Percentiles rank a stretch among this genome's conserved stretches.
Conservation (phyloP, 2,113 vertebrate species). For the Apteryx owenii region DNA sequence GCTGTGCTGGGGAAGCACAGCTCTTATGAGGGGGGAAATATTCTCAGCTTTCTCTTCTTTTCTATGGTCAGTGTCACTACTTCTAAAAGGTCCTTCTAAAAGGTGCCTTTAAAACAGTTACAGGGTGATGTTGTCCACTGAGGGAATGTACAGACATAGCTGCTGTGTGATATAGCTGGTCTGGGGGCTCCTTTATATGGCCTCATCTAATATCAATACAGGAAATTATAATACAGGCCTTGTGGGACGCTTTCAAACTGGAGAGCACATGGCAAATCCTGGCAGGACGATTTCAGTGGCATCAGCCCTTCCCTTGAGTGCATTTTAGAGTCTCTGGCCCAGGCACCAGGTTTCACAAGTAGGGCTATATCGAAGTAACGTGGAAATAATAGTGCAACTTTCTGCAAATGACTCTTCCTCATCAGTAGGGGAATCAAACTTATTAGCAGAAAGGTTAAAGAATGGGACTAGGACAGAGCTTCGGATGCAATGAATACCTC, state of each 20-base stretch:
- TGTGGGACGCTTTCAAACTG: background rate
- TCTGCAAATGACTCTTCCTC: background rate
- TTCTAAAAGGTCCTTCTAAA: background rate
- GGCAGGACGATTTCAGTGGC: background rate
- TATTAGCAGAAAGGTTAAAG: background rate
- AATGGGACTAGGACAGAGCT: background rate
- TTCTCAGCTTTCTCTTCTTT: background rate
- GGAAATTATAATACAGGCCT: background rate
- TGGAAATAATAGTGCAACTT: background rate
- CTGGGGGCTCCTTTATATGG: accelerated
- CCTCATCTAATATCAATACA: background rate
- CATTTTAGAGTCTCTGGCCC: accelerated
- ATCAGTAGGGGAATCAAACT: background rate
- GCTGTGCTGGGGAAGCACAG: background rate
- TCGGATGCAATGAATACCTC: background rate
- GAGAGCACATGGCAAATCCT: background rate
- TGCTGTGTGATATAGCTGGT: background rate
- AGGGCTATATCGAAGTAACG: background rate
- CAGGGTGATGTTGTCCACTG: background rate
- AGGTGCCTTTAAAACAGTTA: too few relatives aligned
- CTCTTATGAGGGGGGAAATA: background rate
- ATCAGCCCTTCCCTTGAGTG: accelerated
- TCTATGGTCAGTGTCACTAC: background rate
- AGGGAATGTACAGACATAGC: background rate
- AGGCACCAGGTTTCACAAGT: background rate